Evolutionary conservation across 2,888 invertebrate species (phyloP).

Genomic region (Trichacis sp.): DNA sequence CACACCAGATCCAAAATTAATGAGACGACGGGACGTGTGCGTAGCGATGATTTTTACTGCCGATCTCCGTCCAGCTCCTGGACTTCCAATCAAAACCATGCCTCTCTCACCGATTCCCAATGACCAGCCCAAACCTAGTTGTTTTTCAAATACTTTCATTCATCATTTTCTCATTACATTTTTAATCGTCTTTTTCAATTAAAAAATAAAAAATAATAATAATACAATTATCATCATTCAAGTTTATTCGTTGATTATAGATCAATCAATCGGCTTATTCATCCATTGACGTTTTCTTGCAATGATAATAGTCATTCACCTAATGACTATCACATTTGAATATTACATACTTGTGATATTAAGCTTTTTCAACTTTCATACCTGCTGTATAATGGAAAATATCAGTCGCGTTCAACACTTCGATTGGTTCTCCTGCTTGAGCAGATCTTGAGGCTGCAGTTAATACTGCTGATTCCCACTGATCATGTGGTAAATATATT

Average conservation of each 20-base stretch:
- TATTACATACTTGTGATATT: no score
- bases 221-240: no score
- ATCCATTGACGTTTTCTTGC: no score
- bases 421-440: constrained; percentile 61
- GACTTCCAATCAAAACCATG: constrained; percentile 58
- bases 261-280: no score
- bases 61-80: constrained; percentile 63
- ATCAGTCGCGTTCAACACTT: constrained; percentile 54
- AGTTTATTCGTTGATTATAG: no score
- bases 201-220: no score
- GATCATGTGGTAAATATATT: constrained; percentile 46
- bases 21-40: constrained; percentile 54
- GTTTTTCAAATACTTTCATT: no score
- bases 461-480: constrained; percentile 61
- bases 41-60: constrained; percentile 56
- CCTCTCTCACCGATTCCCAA: constrained; percentile 58
- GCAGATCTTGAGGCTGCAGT: constrained; percentile 55
- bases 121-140: constrained; percentile 59
- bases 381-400: constrained; percentile 57
- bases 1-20: constrained; percentile 66
- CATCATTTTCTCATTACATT: no score
- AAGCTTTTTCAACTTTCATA: no score
- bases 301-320: no score
- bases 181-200: no score
- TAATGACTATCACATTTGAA: no score